Evolutionary conservation across 1,140 invertebrate genomes (phyloP).

Genomic region (Planococcus citri): DNA sequence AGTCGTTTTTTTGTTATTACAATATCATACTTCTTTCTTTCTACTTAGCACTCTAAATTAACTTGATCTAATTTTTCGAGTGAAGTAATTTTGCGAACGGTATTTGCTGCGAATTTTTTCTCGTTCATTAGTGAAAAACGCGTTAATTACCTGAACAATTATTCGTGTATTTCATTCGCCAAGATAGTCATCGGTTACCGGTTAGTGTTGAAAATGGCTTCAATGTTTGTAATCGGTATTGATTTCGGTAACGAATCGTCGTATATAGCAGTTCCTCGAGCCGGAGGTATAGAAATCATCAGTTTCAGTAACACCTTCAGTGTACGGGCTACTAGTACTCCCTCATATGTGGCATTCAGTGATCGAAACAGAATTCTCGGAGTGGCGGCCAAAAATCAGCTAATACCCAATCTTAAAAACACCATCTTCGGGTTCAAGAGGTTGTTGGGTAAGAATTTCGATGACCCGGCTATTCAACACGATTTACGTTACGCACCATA

Average conservation of each 20-base stretch:
- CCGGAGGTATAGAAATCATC: conserved; percentile 95
- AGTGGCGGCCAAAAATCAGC: conserved; percentile 91
- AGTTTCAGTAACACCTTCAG: conserved; percentile 99
- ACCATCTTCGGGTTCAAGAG: conserved; percentile 89
- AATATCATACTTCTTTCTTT: too few relatives aligned
- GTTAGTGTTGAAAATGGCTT: conserved; percentile 48
- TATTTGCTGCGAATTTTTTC: not conserved
- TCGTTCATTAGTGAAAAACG: not conserved
- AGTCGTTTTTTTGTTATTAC: too few relatives aligned
- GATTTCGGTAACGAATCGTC: conserved; percentile 96
- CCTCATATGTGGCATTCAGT: conserved; percentile 95
- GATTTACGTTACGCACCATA: conserved; percentile 67
- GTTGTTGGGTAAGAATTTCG: conserved; percentile 71
- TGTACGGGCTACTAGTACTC: conserved; percentile 83
- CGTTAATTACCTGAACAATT: not conserved
- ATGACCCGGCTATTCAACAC: conserved; percentile 71
- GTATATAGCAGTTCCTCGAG: conserved; percentile 90
- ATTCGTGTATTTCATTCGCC: not conserved
- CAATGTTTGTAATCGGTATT: conserved; percentile 94
- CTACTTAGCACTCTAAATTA: too few relatives aligned
- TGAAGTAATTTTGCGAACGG: not conserved
- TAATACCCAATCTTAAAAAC: conserved; percentile 94
- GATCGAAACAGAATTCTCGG: conserved; percentile 84
- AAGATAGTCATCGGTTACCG: too few relatives aligned
- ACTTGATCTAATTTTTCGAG: too few relatives aligned